Evolutionary conservation across 2,888 invertebrate genomes (phyloP), one percentile per base, ranked within the genome.

Genomic region (Mayetiola destructor): DNA sequence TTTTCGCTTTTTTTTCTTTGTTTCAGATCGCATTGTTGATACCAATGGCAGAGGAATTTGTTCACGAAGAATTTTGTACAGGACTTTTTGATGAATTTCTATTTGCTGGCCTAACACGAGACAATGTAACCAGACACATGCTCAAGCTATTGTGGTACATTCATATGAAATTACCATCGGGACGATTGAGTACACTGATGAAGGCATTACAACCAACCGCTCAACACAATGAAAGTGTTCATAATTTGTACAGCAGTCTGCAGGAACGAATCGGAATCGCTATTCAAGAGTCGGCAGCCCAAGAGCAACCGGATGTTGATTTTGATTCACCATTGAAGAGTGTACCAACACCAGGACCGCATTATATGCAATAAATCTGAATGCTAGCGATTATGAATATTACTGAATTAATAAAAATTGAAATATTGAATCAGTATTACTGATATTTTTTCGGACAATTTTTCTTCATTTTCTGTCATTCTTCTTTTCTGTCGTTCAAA

Each of bases 61-160:
- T 87, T 62, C 86, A 88, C 0, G 92, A 94, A 73, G 93, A 94
- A 64, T 94, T 95, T 68, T 94, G 93, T 71, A 92, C 92, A 2
- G 89, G 90, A 1, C 80, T 96, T 42, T 94, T 96, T 74, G 94
- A 95, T 71, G 93, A 94, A 69, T 95, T 95, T 70, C 87, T 96
- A 66, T 85, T 93, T 71, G 91, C 92, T 58, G 89, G 89, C 0
- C 75, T 94, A 18, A 81, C 85, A 1, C 81, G 88, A 61, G 94
- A 95, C 66, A 94, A 93, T 76, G 93, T 94, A 0, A 86, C 88
- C 3, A 79, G 92, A 56, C 96, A 96, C 75, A 77, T 95, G 66
- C 72, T 94, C 53, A 90, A 94, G 68, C 75, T 96, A 55, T 72
- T 95, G 36, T 94, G 91, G 89, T 91, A 91, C 67, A 84, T 90